Percentiles rank a stretch among this genome's conserved stretches.
Evolutionary conservation across 92 coral and sea anemone species (phyloP).

Genomic region (Plumapathes pennacea): DNA sequence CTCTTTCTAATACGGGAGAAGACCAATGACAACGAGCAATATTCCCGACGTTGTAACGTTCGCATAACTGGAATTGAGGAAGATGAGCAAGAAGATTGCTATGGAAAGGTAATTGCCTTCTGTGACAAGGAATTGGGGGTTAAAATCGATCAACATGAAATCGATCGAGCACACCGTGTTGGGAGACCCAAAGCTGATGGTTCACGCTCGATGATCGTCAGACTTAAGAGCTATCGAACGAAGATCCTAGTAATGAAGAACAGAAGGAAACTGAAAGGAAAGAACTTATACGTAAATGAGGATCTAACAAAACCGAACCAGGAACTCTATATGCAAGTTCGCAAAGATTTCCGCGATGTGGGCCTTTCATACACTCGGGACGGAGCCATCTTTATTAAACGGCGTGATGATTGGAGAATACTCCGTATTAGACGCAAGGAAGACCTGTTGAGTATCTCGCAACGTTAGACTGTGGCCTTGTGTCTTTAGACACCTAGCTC

Average conservation of each 20-base stretch:
- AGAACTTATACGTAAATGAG: neutral
- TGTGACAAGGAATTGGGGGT: constrained; percentile 4
- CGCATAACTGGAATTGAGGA: constrained; percentile 25
- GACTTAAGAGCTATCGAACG: constrained; percentile 6
- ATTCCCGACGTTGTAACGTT: constrained; percentile 15
- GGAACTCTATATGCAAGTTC: no score
- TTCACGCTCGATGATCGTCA: constrained; percentile 7
- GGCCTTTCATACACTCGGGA: no score
- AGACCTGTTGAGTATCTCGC: no score
- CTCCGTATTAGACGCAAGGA: no score
- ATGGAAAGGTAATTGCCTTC: constrained; percentile 4
- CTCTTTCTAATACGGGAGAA: constrained; percentile 12
- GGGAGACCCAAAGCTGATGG: no score
- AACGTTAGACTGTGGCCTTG: no score
- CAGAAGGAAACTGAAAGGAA: neutral
- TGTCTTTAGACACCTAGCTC: no score
- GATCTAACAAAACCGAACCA: neutral
- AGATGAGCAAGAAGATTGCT: constrained; percentile 11
- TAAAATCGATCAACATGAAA: neutral
- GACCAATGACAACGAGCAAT: constrained; percentile 21
- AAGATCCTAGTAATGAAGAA: neutral
- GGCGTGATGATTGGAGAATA: no score
- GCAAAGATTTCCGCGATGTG: no score
- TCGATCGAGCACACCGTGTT: constrained; percentile 19
- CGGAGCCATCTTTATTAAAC: no score